A percentile compares a stretch with the other conserved stretches of the same genome.
phyloP scores from a whole-genome alignment of 2,113 vertebrate species.

The Prochilodus magdalenae region DNA sequence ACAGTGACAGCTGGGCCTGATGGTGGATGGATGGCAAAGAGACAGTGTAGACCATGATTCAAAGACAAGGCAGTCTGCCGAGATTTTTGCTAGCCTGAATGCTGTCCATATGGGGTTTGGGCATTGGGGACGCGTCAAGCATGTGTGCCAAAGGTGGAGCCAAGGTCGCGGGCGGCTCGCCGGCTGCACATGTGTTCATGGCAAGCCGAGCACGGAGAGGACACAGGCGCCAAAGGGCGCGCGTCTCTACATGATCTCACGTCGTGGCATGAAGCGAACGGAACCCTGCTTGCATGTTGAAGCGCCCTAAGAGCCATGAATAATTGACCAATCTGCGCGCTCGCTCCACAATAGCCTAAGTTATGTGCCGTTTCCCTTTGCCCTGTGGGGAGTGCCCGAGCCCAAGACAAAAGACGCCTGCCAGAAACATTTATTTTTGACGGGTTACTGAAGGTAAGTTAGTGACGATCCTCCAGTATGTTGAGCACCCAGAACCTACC shows the following conservation, averaged over 20 bases:
- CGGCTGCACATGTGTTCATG: constrained; percentile 33
- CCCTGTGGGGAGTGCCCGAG: too few relatives aligned
- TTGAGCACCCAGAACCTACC: not conserved
- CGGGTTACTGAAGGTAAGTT: not conserved
- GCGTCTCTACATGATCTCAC: too few relatives aligned
- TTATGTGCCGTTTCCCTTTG: constrained; percentile 18
- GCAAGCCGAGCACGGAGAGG: constrained; percentile 27
- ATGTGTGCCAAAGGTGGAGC: constrained; percentile 44
- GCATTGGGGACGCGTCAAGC: constrained; percentile 36
- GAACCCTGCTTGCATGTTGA: not conserved
- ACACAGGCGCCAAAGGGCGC: constrained; percentile 24
- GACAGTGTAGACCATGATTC: constrained; percentile 13
- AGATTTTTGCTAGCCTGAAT: constrained; percentile 34
- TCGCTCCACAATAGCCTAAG: constrained; percentile 14
- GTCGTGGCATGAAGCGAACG: constrained; percentile 1
- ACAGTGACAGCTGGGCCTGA: constrained; percentile 11
- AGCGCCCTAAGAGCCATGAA: constrained; percentile 15
- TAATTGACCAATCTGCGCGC: too few relatives aligned
- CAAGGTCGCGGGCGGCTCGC: constrained; percentile 49
- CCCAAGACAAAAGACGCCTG: constrained; percentile 3
- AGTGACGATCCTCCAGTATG: not conserved
- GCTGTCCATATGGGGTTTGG: constrained; percentile 6
- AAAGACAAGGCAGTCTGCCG: not conserved
- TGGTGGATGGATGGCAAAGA: constrained; percentile 28
- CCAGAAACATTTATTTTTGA: constrained; percentile 14